A percentile compares a stretch with the other conserved stretches of the same genome.
phyloP scores from a whole-genome alignment of 2,113 vertebrate species.

The Lynx canadensis region DNA sequence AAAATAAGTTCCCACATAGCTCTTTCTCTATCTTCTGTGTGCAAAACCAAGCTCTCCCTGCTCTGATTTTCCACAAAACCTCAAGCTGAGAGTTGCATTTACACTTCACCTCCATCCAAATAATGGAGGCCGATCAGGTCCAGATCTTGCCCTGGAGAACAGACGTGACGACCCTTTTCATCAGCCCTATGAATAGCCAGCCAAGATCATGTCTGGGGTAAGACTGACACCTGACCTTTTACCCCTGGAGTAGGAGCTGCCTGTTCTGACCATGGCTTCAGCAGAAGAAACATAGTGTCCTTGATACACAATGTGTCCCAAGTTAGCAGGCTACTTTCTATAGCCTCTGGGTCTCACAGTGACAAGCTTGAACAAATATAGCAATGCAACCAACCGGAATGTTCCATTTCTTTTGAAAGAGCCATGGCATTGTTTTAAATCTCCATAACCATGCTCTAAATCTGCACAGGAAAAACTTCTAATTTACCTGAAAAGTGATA shows the following conservation, averaged over 20 bases:
- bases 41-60: background rate
- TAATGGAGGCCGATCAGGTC: background rate
- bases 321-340: background rate
- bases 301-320: background rate
- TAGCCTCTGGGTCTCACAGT: background rate
- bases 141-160: background rate
- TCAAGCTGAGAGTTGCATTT: background rate
- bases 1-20: background rate
- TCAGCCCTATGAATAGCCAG: background rate
- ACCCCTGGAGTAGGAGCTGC: background rate
- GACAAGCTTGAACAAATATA: background rate
- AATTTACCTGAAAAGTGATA: background rate
- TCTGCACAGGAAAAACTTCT: background rate
- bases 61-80: slow-evolving; percentile 26
- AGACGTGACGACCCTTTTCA: background rate
- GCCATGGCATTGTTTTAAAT: background rate
- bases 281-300: background rate
- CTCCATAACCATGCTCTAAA: background rate
- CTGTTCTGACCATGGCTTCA: background rate
- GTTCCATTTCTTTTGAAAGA: background rate
- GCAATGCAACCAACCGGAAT: background rate
- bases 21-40: background rate
- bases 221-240: background rate
- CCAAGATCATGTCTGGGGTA: background rate
- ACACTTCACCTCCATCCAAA: background rate